These are phyloP conservation scores for Gavia stellata DNA, from an alignment of 2,113 vertebrate species.

Conservation along the genomic window DNA sequence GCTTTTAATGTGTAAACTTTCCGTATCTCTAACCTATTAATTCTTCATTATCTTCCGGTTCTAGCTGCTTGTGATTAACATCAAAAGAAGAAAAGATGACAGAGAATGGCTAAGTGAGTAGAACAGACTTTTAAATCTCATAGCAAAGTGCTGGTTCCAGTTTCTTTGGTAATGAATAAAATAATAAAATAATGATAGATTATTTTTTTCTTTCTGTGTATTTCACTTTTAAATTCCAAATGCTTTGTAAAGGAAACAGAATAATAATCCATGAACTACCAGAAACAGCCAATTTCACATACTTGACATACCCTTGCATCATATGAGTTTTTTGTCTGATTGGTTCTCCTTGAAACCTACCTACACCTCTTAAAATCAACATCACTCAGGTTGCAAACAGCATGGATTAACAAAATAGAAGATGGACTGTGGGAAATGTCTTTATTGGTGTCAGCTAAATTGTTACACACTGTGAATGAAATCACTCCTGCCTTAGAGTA, in stretches of 20 bases:
- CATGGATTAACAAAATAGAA: neutral
- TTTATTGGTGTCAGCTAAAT: neutral
- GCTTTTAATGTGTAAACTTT: neutral
- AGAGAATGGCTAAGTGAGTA: neutral
- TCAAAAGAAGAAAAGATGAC: conserved; percentile 22
- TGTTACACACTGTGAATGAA: neutral
- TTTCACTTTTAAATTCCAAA: neutral
- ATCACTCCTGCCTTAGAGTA: neutral
- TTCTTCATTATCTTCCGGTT: conserved; percentile 8
- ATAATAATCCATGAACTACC: neutral
- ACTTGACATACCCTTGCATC: neutral
- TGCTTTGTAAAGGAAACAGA: neutral
- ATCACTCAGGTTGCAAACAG: neutral
- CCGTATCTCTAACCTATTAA: neutral
- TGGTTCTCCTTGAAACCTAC: neutral
- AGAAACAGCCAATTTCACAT: neutral
- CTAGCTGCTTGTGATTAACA: neutral
- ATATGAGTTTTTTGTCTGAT: neutral
- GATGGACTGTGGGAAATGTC: rapidly evolving
- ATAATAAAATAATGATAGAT: neutral
- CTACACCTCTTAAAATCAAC: neutral
- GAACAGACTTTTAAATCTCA: neutral
- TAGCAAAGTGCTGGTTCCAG: neutral
- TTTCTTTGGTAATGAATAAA: neutral
- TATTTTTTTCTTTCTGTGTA: neutral